These are phyloP conservation scores for Tenthredo notha DNA, from an alignment of 2,888 invertebrate species.

Conservation along the genomic window DNA sequence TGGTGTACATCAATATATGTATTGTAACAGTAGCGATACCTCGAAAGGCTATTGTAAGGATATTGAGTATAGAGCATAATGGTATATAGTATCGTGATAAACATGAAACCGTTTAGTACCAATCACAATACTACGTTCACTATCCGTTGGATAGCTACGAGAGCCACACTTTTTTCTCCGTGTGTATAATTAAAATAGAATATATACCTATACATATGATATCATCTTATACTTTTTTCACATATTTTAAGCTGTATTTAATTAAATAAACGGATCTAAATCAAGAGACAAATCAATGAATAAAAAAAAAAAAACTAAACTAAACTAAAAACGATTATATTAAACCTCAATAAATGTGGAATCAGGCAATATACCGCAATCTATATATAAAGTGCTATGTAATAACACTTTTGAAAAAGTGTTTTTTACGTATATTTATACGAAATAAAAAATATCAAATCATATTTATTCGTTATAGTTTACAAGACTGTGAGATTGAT, in stretches of 20 bases:
- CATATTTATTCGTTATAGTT: background rate
- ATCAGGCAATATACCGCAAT: background rate
- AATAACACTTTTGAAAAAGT: background rate
- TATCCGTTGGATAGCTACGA: too few species aligned
- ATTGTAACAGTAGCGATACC: too few species aligned
- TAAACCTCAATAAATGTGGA: background rate
- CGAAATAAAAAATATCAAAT: background rate
- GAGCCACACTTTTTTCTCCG: too few species aligned
- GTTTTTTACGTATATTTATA: background rate
- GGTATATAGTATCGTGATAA: too few species aligned
- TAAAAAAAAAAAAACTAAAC: too few species aligned
- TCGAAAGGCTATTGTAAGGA: too few species aligned
- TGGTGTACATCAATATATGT: too few species aligned
- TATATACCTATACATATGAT: background rate
- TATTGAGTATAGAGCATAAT: too few species aligned
- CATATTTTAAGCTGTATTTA: background rate
- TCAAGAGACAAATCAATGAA: too few species aligned
- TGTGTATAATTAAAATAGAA: background rate
- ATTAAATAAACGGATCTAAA: background rate
- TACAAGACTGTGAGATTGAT: background rate
- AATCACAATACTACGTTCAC: too few species aligned
- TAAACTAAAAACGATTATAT: background rate
- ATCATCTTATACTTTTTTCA: too few species aligned
- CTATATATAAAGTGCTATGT: background rate
- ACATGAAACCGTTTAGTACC: too few species aligned